Evolutionary conservation across 2,888 invertebrate genomes (phyloP), one percentile per base, ranked within the genome.

Genomic region (Pristionchus mayeri): DNA sequence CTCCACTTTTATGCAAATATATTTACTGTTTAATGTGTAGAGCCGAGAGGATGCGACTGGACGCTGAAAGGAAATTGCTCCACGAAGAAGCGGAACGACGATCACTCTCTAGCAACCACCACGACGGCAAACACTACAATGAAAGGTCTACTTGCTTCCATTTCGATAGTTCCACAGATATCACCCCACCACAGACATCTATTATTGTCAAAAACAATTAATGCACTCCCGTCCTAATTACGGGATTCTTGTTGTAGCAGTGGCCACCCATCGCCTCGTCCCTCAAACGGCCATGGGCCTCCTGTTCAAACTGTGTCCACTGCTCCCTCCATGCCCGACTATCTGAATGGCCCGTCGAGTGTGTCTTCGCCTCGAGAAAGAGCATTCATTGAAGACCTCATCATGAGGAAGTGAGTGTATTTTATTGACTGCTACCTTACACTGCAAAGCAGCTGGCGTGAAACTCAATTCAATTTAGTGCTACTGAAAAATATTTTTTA

Each of bases 331-430:
- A 16, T n/a, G 3, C 54, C 27, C 27, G 78, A 67, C 11, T 60
- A 60, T 76, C 37, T 71, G 30, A 79, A 78, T 21, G 88, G 88
- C 37, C 52, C 86, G 13, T 87, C 88, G 37, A 40, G 57, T 21
- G 87, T 86, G 13, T 79, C 78, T 34, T 88, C 89, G 67, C 92
- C 92, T 18, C 86, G 92, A 57, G 90, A 91, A 78, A 86, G 86
- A 40, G 90, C 90, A 6, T 93, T 91, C 87, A 94, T 96, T 85
- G 96, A 96, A 88, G 96, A 96, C 84, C 94, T 96, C 13, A 78
- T 88, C 40, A 84, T 48, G 48, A 80, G 86, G 78, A 37, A 78
- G 84, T 84, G 48, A 48, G 76, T 54, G 4, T 16, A 54, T 21
- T 13, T 16, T n/a, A 21, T 13, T 18, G n/a, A 4, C 54, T 54